phyloP scores from a whole-genome alignment of 2,888 invertebrate species.

The Drosophila cognata region DNA sequence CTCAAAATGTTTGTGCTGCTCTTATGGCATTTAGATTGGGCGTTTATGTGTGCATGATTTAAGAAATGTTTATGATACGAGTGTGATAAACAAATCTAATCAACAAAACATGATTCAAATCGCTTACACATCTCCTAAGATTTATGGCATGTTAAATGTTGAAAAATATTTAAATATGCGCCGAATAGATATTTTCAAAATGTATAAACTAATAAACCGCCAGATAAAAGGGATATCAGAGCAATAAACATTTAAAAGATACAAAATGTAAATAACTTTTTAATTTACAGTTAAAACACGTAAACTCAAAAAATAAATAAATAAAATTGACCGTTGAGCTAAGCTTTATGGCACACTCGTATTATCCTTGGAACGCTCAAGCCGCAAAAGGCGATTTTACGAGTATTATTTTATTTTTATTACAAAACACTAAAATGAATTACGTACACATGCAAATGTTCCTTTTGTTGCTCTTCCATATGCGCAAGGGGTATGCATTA shows the following conservation, averaged over 20 bases:
- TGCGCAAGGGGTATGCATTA: slow-evolving; percentile 50
- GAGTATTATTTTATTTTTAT: slow-evolving; percentile 44
- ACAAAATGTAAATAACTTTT: slow-evolving; percentile 9
- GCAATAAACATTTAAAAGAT: slow-evolving; percentile 18
- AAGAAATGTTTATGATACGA: slow-evolving; percentile 67
- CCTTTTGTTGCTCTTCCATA: slow-evolving; percentile 18
- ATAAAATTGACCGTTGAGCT: slow-evolving; percentile 27
- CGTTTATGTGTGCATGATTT: slow-evolving; percentile 66
- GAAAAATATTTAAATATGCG: slow-evolving; percentile 9
- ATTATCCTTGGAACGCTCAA: slow-evolving; percentile 27
- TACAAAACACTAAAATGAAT: slow-evolving; percentile 56
- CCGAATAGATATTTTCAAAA: slow-evolving; percentile 31
- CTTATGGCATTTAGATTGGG: slow-evolving; percentile 71
- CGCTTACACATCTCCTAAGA: slow-evolving; percentile 21
- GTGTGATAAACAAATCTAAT: slow-evolving; percentile 58
- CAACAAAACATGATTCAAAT: slow-evolving; percentile 52
- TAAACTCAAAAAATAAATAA: neutral
- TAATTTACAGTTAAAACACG: slow-evolving; percentile 7
- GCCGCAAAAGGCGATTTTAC: slow-evolving; percentile 25
- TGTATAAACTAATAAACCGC: slow-evolving; percentile 29
- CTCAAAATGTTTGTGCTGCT: slow-evolving; percentile 49
- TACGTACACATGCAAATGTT: slow-evolving; percentile 49
- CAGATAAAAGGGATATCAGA: slow-evolving; percentile 17
- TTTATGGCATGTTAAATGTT: slow-evolving; percentile 40
- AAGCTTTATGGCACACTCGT: slow-evolving; percentile 40